These are phyloP conservation scores for Synanthedon andrenaeformis DNA, from an alignment of 2,888 invertebrate genomes.

Conservation along the genomic window DNA sequence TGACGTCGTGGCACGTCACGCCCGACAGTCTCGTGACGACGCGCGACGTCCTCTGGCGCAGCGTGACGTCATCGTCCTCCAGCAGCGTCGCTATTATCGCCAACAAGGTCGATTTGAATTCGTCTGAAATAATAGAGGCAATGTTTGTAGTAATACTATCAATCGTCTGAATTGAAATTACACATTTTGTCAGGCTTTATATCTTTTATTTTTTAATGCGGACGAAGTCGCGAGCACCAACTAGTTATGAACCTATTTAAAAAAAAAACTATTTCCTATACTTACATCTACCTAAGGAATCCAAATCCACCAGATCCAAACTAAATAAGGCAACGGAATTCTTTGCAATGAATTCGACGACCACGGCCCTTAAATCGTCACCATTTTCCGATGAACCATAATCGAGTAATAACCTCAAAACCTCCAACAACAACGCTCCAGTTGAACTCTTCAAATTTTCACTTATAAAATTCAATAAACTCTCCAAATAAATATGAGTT, in stretches of 20 bases:
- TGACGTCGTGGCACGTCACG: slow-evolving; percentile 1
- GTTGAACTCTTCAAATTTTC: slow-evolving; percentile 13
- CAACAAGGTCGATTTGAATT: slow-evolving; percentile 35
- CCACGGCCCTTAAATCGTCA: slow-evolving; percentile 24
- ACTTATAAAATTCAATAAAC: slow-evolving; percentile 28
- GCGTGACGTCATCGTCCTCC: slow-evolving; percentile 60
- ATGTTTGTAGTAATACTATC: too few species aligned
- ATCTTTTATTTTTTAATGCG: too few species aligned
- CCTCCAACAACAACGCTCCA: slow-evolving; percentile 17
- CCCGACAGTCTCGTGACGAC: slow-evolving; percentile 3
- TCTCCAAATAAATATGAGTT: slow-evolving; percentile 38
- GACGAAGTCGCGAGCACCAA: too few species aligned
- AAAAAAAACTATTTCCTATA: slow-evolving; percentile 4
- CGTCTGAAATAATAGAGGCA: slow-evolving; percentile 40
- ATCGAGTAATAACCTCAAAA: slow-evolving; percentile 27
- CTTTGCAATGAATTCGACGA: slow-evolving; percentile 31
- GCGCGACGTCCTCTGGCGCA: slow-evolving; percentile 34
- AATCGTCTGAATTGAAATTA: too few species aligned
- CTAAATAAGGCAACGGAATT: slow-evolving; percentile 16
- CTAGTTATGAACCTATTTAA: too few species aligned
- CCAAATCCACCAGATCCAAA: slow-evolving; percentile 11
- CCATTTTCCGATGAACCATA: slow-evolving; percentile 36
- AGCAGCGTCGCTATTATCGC: slow-evolving; percentile 53
- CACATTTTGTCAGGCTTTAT: too few species aligned
- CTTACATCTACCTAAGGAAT: slow-evolving; percentile 31